Percentiles rank a stretch among this genome's conserved stretches.
These are phyloP conservation scores for Actinia tenebrosa DNA, from an alignment of 64 coral and sea anemone genomes.

Conservation along the genomic window DNA sequence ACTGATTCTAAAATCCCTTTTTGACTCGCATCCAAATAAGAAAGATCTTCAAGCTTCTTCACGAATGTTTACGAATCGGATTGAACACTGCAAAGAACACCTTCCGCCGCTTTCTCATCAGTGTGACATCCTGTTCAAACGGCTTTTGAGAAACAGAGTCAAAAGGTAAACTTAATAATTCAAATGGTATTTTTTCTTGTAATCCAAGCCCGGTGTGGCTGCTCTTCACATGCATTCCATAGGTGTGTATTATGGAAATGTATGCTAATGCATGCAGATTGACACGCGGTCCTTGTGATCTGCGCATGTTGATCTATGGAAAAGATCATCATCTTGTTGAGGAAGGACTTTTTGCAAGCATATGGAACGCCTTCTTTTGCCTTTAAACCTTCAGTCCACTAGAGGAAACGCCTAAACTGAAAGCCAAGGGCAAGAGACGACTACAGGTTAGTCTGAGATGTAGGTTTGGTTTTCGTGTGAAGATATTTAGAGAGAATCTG, in stretches of 20 bases:
- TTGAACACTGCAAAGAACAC: too few species aligned
- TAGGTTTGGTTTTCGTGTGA: background rate
- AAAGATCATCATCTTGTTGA: slow-evolving; percentile 17
- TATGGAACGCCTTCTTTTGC: background rate
- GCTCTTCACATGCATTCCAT: background rate
- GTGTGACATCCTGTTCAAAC: too few species aligned
- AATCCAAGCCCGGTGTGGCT: background rate
- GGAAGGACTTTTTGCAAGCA: slow-evolving; percentile 1
- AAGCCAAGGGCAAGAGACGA: background rate
- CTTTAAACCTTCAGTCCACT: background rate
- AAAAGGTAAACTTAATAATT: too few species aligned
- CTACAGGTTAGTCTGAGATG: background rate
- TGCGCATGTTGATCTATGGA: slow-evolving; percentile 21
- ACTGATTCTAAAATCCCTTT: too few species aligned
- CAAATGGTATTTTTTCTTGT: too few species aligned
- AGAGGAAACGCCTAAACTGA: background rate
- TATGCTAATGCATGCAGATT: slow-evolving; percentile 18
- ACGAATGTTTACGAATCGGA: too few species aligned
- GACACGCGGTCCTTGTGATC: slow-evolving; percentile 10
- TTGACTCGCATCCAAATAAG: too few species aligned
- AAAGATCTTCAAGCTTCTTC: too few species aligned
- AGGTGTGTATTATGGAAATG: background rate
- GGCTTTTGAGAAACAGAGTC: too few species aligned
- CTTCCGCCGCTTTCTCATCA: too few species aligned
- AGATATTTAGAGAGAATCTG: background rate